These are phyloP conservation scores for Amblyraja radiata DNA, from an alignment of 2,797 vertebrate species.

Conservation along the genomic window DNA sequence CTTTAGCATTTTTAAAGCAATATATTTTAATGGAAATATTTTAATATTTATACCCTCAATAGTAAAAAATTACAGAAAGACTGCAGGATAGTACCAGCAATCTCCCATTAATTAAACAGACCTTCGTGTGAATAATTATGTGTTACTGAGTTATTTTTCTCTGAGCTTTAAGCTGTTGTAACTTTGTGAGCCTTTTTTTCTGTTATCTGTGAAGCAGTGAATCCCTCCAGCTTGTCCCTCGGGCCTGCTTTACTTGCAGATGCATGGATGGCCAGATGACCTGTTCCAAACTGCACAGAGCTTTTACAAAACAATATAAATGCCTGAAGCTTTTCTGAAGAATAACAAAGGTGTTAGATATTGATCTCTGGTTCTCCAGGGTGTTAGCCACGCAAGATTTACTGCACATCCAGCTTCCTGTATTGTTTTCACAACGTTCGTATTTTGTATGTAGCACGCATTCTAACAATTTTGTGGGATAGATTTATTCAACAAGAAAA, in stretches of 20 bases:
- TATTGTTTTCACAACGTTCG: neutral
- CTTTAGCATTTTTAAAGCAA: neutral
- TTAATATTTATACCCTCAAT: neutral
- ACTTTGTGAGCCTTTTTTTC: neutral
- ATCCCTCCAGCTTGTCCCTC: neutral
- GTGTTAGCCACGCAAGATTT: neutral
- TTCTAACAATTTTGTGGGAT: neutral
- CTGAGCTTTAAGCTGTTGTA: neutral
- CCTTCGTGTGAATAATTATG: neutral
- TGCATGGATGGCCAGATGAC: neutral
- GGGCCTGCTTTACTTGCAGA: neutral
- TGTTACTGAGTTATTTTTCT: neutral
- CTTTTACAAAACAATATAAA: neutral
- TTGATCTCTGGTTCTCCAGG: neutral
- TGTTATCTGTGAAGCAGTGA: neutral
- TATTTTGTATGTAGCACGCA: neutral
- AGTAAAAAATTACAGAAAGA: too few relatives aligned
- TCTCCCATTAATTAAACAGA: neutral
- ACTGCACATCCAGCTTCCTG: neutral
- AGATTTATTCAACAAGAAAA: neutral
- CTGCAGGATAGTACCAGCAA: neutral
- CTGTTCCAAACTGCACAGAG: neutral
- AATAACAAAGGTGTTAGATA: neutral
- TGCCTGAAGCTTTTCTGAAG: neutral
- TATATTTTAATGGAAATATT: conserved; percentile 9